Base-by-base conservation (phyloP, 2,888 invertebrate species). In the Gandaritis pyraliata region DNA sequence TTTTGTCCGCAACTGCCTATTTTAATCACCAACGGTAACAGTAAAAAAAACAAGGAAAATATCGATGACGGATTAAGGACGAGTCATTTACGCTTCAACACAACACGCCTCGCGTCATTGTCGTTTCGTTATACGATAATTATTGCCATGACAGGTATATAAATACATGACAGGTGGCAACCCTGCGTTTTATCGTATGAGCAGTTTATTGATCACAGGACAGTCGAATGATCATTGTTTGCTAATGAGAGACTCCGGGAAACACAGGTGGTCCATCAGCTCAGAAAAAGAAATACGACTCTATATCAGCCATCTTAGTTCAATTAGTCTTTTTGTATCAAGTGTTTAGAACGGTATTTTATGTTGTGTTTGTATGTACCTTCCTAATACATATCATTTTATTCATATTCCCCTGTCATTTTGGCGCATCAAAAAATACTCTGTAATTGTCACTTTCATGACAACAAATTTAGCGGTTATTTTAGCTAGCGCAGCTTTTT, bases 181-280 rank as follows among this genome's bases (percentile, higher is more conserved):
- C 77, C 77, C 73, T 75, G 70, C 57, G 60, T 78, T 56, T 55
- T 80, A 83, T 81, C 77, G 75, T 70, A 69, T 68, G 73, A 74
- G 71, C 74, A 74, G 84, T 81, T 78, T 85, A 85, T 83, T 80
- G 84, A 86, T 83, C 81, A 81, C 77, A 71, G 68, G 77, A 51
- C 69, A 72, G 71, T 71, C 75, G 73, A 74, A 76, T 77, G 78
- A 77, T 83, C 87, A 89, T 90, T 90, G 91, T 90, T 87, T 90
- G 90, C 82, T 90, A 90, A 90, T 90, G 88, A 87, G 81, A 59
- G 73, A 71, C 74, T 71, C 73, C 69, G 73, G 76, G 76, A 76
- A 76, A 75, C 78, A 82, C 84, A 82, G 84, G 85, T 84, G 85
- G 86, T 79, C 84, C 68, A 1, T 68, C 68, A 64, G 68, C 73